phyloP scores from a whole-genome alignment of 2,888 invertebrate species.

The Ditylenchus weischeri region DNA sequence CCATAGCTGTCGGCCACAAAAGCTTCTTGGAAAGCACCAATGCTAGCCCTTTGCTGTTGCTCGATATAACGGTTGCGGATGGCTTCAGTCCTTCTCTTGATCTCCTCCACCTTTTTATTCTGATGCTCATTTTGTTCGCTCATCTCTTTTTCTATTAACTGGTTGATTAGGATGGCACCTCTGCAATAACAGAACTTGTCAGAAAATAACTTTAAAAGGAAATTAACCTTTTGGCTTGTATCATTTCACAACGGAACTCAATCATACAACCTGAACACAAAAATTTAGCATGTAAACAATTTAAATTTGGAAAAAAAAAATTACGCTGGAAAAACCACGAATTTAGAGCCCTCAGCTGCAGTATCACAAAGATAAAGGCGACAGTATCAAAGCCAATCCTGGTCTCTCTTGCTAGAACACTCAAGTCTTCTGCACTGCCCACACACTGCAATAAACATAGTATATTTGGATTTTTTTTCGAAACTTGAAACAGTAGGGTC shows the following conservation, averaged over 20 bases:
- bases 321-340: conserved; percentile 91
- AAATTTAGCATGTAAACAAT: no score
- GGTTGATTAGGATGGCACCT: conserved; percentile 91
- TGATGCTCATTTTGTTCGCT: conserved; percentile 82
- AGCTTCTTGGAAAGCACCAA: conserved; percentile 19
- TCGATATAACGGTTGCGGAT: conserved; percentile 64
- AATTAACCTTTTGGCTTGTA: conserved; percentile 73
- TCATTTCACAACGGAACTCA: conserved; percentile 89
- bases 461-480: conserved; percentile 5
- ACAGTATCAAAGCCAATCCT: conserved; percentile 90
- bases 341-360: conserved; percentile 85
- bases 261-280: conserved; percentile 69
- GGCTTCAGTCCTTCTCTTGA: conserved; percentile 90
- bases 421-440: not conserved
- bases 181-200: conserved; percentile 60
- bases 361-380: conserved; percentile 85
- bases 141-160: conserved; percentile 83
- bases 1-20: conserved; percentile 50
- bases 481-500: not conserved
- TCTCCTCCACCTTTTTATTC: conserved; percentile 79
- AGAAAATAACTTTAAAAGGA: no score
- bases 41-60: conserved; percentile 39
- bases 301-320: no score
- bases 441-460: not conserved
- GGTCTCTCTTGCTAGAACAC: conserved; percentile 65